Evolutionary conservation across 2,888 invertebrate genomes (phyloP).

Genomic region (Andrena marginata): DNA sequence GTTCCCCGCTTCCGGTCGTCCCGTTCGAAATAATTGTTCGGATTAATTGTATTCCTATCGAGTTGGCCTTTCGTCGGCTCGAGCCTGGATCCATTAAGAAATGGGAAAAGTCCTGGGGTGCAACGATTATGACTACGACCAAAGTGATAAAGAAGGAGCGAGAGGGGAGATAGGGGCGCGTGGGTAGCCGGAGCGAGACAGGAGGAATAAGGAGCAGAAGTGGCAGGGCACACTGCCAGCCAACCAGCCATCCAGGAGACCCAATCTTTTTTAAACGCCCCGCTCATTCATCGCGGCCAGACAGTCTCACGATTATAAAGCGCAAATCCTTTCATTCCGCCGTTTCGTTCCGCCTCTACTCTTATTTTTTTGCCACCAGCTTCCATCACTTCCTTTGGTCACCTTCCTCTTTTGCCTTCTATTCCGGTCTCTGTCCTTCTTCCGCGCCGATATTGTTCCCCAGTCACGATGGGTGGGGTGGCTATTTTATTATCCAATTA

Average conservation of each 20-base stretch:
- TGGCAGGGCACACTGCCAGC: constrained; percentile 77
- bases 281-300: constrained; percentile 80
- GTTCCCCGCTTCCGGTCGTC: constrained; percentile 47
- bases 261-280: constrained; percentile 81
- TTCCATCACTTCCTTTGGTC: constrained; percentile 56
- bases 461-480: constrained; percentile 40
- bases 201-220: constrained; percentile 54
- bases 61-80: constrained; percentile 50
- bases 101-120: constrained; percentile 58
- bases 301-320: constrained; percentile 83
- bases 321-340: constrained; percentile 81
- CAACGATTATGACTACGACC: constrained; percentile 51
- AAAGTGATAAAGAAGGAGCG: constrained; percentile 31
- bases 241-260: constrained; percentile 77
- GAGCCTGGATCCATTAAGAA: constrained; percentile 67
- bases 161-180: not conserved
- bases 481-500: constrained; percentile 79
- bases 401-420: constrained; percentile 28
- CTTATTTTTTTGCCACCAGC: constrained; percentile 73
- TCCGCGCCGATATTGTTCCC: constrained; percentile 73
- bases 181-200: constrained; percentile 19
- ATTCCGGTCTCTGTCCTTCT: constrained; percentile 21
- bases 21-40: constrained; percentile 72
- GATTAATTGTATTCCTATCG: constrained; percentile 73
- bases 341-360: constrained; percentile 75